Evolutionary conservation across 2,113 vertebrate species (phyloP), one percentile per base, ranked within the genome.

Genomic region (Amblyopsis rosae): DNA sequence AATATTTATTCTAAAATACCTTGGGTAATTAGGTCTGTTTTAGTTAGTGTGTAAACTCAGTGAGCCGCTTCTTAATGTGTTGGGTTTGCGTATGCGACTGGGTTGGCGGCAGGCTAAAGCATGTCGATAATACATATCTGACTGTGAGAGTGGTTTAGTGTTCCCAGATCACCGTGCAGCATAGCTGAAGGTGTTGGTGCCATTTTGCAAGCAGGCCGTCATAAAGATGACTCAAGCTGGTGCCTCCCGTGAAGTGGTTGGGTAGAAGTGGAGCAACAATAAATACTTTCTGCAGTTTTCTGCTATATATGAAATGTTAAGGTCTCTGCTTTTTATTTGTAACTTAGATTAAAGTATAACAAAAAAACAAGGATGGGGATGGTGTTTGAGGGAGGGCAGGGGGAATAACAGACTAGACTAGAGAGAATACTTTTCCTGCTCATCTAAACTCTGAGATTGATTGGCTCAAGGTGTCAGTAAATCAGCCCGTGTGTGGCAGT

Each of bases 171-270:
- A 92, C 88, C 88, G 82, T 70, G 89, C 88, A 90, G 91, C 91
- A 94, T 93, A 93, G 94, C 92, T 91, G 89, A 95, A 94, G 92
- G 92, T 90, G 54, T 94, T 89, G 84, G 87, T 92, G 92, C 90
- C 92, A 90, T 93, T 95, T 93, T 92, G 91, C 93, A 93, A 94
- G 81, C 88, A 93, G 93, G 92, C 77, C 82, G 86, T 94, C 92
- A 81, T 94, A 94, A 94, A 94, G 93, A 94, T 93, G 93, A 94
- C 93, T 93, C 84, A 76, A 80, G 81, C 75, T 60, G 81, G 90
- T 86, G 83, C 90, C 93, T 93, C 93, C 93, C 90, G 92, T 86
- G 51, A 93, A 83, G 93, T 94, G 86, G 83, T 79, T 92, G 92
- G 91, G 80, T 75, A 90, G 54, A 89, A 91, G 85, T 86, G 74